These are phyloP conservation scores for Anguilla rostrata DNA, from an alignment of 2,113 vertebrate genomes.

Conservation along the genomic window DNA sequence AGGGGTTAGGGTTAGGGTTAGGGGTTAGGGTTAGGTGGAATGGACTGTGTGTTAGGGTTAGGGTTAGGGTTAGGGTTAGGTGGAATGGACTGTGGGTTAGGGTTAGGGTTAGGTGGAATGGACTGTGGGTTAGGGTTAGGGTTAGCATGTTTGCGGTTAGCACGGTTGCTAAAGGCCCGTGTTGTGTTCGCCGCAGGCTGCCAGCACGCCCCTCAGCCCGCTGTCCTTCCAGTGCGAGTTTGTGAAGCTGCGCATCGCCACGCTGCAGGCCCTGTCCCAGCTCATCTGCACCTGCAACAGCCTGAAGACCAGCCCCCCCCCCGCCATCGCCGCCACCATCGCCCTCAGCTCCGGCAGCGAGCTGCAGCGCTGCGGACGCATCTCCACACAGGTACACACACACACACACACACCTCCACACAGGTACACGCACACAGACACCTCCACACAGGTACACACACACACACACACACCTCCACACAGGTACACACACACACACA, in stretches of 20 bases:
- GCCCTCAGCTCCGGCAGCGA: slow-evolving; percentile 90
- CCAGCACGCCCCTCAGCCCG: slow-evolving; percentile 93
- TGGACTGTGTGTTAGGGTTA: no score
- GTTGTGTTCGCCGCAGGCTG: slow-evolving; percentile 73
- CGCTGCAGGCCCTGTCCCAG: slow-evolving; percentile 92
- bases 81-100: no score
- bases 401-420: slow-evolving; percentile 4
- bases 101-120: no score
- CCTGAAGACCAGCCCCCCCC: slow-evolving; percentile 95
- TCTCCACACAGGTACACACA: slow-evolving; percentile 84
- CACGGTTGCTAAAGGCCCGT: no score
- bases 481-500: neutral
- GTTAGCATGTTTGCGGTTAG: no score
- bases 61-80: no score
- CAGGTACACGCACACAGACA: no score
- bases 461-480: no score
- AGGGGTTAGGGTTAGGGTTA: no score
- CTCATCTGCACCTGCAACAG: slow-evolving; percentile 98
- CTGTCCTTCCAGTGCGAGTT: slow-evolving; percentile 96
- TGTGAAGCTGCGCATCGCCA: slow-evolving; percentile 95
- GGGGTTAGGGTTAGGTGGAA: no score
- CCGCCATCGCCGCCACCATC: slow-evolving; percentile 91
- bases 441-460: no score
- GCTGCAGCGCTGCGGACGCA: slow-evolving; percentile 92
- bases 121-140: no score